phyloP scores from a whole-genome alignment of 2,888 invertebrate genomes.

The Cephus runcator region DNA sequence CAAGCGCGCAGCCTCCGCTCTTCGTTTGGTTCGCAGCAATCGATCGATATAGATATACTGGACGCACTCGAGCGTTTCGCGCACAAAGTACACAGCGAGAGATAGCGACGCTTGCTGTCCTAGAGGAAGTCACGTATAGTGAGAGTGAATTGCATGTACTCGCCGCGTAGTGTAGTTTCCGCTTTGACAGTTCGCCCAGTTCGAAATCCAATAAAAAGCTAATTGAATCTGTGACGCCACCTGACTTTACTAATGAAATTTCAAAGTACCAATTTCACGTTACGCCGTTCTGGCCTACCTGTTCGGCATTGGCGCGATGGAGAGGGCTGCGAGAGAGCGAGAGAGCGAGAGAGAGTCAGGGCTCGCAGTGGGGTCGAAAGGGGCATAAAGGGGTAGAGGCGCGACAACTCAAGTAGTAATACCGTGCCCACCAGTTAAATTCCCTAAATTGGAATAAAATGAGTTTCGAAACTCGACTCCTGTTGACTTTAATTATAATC shows the following conservation, averaged over 20 bases:
- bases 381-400: constrained; percentile 3
- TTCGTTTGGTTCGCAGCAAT: too few relatives aligned
- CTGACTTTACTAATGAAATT: constrained; percentile 65
- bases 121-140: too few relatives aligned
- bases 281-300: constrained; percentile 52
- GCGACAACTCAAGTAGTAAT: constrained; percentile 45
- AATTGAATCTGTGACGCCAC: constrained; percentile 65
- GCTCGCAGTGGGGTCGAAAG: too few relatives aligned
- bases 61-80: too few relatives aligned
- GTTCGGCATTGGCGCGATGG: constrained; percentile 26
- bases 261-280: constrained; percentile 65
- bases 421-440: constrained; percentile 40
- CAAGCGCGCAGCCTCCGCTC: too few relatives aligned
- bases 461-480: constrained; percentile 30
- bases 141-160: constrained; percentile 4
- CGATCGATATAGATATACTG: too few relatives aligned
- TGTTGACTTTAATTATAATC: constrained; percentile 11
- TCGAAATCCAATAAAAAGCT: constrained; percentile 64
- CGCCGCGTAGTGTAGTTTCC: constrained; percentile 45
- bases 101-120: too few relatives aligned
- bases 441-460: constrained; percentile 53
- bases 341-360: too few relatives aligned
- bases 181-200: constrained; percentile 63
- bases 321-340: too few relatives aligned
- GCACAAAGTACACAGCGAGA: too few relatives aligned